Base-by-base conservation (phyloP, 2,888 invertebrate genomes). In the Hydrotaea diabolus region DNA sequence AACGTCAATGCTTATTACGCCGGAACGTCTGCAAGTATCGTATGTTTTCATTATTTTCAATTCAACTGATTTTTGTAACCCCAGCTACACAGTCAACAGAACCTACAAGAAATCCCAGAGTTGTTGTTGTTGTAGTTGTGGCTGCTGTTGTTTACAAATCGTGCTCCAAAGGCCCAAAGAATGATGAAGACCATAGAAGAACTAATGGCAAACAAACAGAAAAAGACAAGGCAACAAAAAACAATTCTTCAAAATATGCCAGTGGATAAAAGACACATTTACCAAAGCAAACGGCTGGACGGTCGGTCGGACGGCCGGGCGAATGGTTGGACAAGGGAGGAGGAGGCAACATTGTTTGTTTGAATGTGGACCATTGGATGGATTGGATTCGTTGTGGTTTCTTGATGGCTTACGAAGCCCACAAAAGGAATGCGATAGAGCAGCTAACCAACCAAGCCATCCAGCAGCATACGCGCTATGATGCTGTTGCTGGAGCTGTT, bases 1-100 rank as follows among this genome's bases (percentile, higher is more conserved):
- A 77, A 79, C 82, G 85, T 85, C 82, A 85, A 79, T 85, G 79
- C 79, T 85, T 76, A 82, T 81, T 80, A 80, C 55, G 39, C 17
- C 49, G n/a, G 31, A 31, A 2, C 26, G 39, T 17, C 13, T 23
- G 69, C 36, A 17, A 5, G 55, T 49, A n/a, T 36, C 39, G 71
- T 73, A 77, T 80, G 74, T 78, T 81, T 75, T 76, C 66, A 66
- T 76, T 77, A 77, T 11, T 11, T 83, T 83, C 69, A 80, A 83
- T 79, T 85, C 72, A 75, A 71, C 74, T 69, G 64, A 69, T 75
- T 82, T 76, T 66, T 11, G 13, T 23, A 23, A 21, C 69, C 5
- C 15, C 17, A 11, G 2, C 17, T 13, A 17, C 19, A 62, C 64
- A 36, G 23, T 36, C 39, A 55, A 31, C 7, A 31, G 31, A 76